Evolutionary conservation across 1,140 invertebrate species (phyloP).

Genomic region (Palaemon carinicauda): DNA sequence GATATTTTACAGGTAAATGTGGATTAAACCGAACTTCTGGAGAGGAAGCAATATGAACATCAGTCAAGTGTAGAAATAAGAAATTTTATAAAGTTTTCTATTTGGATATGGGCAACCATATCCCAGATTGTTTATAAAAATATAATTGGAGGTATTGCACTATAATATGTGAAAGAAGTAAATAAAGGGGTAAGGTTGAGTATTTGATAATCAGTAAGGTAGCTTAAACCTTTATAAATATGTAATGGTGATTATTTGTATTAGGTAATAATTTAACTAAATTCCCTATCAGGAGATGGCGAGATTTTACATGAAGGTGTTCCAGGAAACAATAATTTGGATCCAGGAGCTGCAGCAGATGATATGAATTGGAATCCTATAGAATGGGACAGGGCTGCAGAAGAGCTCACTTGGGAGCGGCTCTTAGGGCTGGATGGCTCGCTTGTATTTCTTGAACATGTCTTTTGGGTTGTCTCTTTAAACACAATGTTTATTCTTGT

Average conservation of each 20-base stretch:
- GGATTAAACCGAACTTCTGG: no score
- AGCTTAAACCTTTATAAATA: no score
- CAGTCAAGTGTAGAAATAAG: no score
- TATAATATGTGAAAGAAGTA: no score
- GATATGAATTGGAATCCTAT: slow-evolving; percentile 95
- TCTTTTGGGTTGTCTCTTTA: slow-evolving; percentile 98
- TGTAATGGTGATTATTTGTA: background rate
- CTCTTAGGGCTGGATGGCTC: slow-evolving; percentile 96
- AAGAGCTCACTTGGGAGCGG: slow-evolving; percentile 96
- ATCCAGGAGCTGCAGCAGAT: slow-evolving; percentile 74
- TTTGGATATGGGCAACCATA: no score
- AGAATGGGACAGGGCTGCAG: slow-evolving; percentile 96
- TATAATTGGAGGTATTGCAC: no score
- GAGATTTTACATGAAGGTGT: slow-evolving; percentile 47
- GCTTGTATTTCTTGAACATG: slow-evolving; percentile 87
- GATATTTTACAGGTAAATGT: no score
- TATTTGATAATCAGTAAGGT: no score
- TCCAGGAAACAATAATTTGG: slow-evolving; percentile 32
- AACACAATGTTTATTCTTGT: slow-evolving; percentile 95
- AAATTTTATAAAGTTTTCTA: no score
- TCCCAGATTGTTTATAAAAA: no score
- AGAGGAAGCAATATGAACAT: no score
- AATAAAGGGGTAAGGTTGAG: background rate
- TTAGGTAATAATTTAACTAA: no score
- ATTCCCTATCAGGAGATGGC: slow-evolving; percentile 20